These are phyloP conservation scores for Noctilio leporinus DNA, from an alignment of 2,113 vertebrate species.

Conservation along the genomic window DNA sequence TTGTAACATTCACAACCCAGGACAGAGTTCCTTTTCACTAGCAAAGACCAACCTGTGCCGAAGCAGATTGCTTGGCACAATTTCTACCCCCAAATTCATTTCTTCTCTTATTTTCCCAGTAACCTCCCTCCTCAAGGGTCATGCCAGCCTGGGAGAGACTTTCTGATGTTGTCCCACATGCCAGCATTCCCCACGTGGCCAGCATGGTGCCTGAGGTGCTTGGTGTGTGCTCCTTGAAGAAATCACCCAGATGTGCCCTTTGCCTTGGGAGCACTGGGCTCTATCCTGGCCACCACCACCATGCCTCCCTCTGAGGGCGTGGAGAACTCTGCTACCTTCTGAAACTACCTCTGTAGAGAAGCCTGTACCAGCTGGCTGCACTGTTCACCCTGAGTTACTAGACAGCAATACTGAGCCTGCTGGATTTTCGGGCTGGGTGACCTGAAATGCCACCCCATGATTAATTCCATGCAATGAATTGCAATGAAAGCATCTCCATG, in stretches of 20 bases:
- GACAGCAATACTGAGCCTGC: rapidly evolving
- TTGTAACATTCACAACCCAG: background rate
- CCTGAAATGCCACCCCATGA: background rate
- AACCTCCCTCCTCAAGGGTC: background rate
- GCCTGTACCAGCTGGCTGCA: background rate
- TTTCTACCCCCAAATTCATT: background rate
- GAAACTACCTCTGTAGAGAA: background rate
- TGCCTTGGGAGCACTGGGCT: background rate
- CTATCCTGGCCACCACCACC: rapidly evolving
- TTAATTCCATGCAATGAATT: background rate
- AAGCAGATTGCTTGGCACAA: background rate
- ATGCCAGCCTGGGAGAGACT: background rate
- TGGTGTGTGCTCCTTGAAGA: background rate
- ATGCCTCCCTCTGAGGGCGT: background rate
- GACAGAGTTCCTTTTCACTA: background rate
- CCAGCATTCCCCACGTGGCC: background rate
- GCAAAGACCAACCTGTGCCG: background rate
- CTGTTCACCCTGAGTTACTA: background rate
- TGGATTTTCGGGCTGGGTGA: background rate
- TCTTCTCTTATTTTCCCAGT: background rate
- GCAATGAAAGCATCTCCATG: background rate
- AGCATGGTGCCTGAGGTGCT: background rate
- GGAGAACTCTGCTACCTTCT: rapidly evolving
- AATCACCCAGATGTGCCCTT: background rate
- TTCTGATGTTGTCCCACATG: too few relatives aligned